Conservation (phyloP, 2,888 invertebrate species). For the Pollenia amentaria region DNA sequence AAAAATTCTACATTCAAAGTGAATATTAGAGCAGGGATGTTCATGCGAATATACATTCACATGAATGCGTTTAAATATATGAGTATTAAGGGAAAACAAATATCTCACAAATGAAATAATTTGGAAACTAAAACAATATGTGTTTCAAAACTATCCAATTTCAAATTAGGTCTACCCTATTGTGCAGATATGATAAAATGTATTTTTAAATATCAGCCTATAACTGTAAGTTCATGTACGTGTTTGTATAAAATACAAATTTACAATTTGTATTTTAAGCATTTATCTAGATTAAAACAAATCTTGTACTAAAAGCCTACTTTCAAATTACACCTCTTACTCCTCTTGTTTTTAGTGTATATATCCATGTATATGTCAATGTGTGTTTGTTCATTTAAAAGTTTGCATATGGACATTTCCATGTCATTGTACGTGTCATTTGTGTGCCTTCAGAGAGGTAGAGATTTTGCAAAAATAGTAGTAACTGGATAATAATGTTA, state of each 20-base stretch:
- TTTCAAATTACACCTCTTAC: conserved; percentile 16
- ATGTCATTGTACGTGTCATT: no score
- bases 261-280: conserved; percentile 37
- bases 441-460: no score
- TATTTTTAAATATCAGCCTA: not conserved
- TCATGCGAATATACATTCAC: no score
- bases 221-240: not conserved
- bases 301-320: conserved; percentile 44
- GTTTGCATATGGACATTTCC: no score
- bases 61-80: no score
- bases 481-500: no score
- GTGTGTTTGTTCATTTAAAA: not conserved
- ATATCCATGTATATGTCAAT: not conserved
- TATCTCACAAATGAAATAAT: not conserved
- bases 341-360: not conserved
- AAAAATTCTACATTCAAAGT: not conserved
- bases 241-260: conserved; percentile 18
- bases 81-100: not conserved
- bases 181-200: not conserved
- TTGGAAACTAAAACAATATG: not conserved
- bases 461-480: no score
- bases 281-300: conserved; percentile 38
- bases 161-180: no score
- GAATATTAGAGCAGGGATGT: no score
- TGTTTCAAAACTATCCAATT: no score